Percentiles rank a stretch among this genome's conserved stretches.
Conservation (phyloP, 2,113 vertebrate species). For the Copsychus sechellarum region DNA sequence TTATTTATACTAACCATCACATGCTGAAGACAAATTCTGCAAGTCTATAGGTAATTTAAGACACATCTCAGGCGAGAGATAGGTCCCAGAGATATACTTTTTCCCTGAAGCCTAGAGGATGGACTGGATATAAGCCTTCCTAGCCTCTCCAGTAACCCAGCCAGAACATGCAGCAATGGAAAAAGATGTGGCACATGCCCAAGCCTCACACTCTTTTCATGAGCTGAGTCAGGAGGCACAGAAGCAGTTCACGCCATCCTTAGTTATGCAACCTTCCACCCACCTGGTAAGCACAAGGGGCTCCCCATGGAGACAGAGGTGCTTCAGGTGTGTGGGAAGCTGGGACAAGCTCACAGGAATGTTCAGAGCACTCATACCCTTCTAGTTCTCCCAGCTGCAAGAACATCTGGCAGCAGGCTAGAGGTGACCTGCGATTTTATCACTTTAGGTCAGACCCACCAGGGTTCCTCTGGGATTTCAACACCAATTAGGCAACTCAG, state of each 20-base stretch:
- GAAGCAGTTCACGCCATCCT: not conserved
- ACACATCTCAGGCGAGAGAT: not conserved
- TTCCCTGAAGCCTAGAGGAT: not conserved
- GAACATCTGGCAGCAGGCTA: not conserved
- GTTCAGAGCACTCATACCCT: not conserved
- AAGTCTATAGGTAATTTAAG: not conserved
- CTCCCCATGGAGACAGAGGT: not conserved
- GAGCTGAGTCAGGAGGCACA: not conserved
- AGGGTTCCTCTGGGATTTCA: not conserved
- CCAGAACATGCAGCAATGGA: not conserved
- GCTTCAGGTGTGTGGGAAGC: not conserved
- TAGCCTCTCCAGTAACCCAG: not conserved
- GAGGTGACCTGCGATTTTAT: not conserved
- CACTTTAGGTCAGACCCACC: not conserved
- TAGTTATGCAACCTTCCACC: not conserved
- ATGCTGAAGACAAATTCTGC: not conserved
- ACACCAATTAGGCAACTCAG: not conserved
- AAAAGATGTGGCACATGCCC: not conserved
- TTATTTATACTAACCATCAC: slow-evolving; percentile 1
- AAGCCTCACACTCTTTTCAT: not conserved
- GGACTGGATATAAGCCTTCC: not conserved
- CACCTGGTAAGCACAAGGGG: not conserved
- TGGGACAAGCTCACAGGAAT: not conserved
- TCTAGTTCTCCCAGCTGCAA: not conserved
- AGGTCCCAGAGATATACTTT: not conserved